A percentile compares a stretch with the other conserved stretches of the same genome.
phyloP scores from a whole-genome alignment of 23 tunicate species.

The Botrylloides violaceus region DNA sequence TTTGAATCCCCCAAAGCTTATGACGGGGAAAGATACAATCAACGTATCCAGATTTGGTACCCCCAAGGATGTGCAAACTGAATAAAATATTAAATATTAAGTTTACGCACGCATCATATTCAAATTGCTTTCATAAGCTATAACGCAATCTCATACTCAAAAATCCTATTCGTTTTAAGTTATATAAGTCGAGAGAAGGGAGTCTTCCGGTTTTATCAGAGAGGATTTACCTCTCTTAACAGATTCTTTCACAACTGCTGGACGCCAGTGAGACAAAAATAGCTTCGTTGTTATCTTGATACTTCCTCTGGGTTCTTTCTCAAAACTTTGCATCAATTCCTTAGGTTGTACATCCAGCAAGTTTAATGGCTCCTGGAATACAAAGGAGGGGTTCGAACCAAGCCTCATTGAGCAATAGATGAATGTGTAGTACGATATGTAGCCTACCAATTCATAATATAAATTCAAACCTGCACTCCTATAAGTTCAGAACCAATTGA shows the following conservation, averaged over 20 bases:
- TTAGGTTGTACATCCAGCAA: constrained; percentile 29
- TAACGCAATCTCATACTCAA: too few species aligned
- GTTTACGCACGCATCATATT: too few species aligned
- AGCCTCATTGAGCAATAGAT: too few species aligned
- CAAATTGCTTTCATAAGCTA: too few species aligned
- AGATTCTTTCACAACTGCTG: constrained; percentile 51
- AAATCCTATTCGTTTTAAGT: too few species aligned
- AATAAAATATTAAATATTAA: constrained; percentile 10
- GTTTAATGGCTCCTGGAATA: constrained; percentile 54
- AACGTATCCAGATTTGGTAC: constrained; percentile 55
- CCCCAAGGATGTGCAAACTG: constrained; percentile 33
- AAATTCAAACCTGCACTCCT: constrained; percentile 71
- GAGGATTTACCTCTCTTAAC: constrained; percentile 70
- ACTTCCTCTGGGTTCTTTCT: constrained; percentile 43
- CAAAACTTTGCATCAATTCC: constrained; percentile 44
- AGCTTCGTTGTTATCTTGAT: constrained; percentile 70
- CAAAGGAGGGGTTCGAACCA: too few species aligned
- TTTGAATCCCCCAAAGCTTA: background rate
- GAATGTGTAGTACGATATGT: too few species aligned
- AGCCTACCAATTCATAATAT: too few species aligned
- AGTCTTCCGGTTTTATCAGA: too few species aligned
- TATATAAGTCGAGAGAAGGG: too few species aligned
- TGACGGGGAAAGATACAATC: constrained; percentile 64
- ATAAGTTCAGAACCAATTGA: constrained; percentile 39
- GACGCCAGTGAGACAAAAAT: constrained; percentile 49